Evolutionary conservation across 92 coral and sea anemone species (phyloP), one percentile per base, ranked within the genome.

Genomic region (Phenganax marumi): DNA sequence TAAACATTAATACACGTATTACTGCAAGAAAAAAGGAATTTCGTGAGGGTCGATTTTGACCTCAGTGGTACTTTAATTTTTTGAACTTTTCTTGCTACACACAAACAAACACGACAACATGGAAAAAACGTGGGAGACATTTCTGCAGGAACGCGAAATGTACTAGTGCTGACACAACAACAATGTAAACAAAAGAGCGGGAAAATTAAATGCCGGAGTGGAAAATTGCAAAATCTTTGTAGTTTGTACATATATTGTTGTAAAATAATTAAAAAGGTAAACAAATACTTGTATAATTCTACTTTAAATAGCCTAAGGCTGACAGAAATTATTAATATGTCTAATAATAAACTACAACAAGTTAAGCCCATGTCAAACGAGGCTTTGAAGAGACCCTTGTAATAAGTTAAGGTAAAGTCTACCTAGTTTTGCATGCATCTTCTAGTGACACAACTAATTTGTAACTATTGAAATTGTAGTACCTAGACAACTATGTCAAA

Each of bases 141-240:
- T n/a, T n/a, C n/a, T n/a, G n/a, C n/a, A n/a, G n/a, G n/a, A n/a
- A n/a, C n/a, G n/a, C n/a, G n/a, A n/a, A n/a, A n/a, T n/a, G n/a
- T n/a, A n/a, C n/a, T n/a, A n/a, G n/a, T n/a, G n/a, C n/a, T n/a
- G n/a, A n/a, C n/a, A n/a, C n/a, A n/a, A n/a, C n/a, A n/a, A n/a
- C n/a, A n/a, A n/a, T n/a, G n/a, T n/a, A n/a, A n/a, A n/a, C 5
- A 60, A 60, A 60, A 60, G 66, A 60, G 66, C 66, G 66, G 66
- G 66, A 60, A 60, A 60, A 60, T 60, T 60, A 60, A 57, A 57
- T 57, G 64, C 64, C 64, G 64, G 14, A 11, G 64, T 22, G 64
- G 18, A 57, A 57, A n/a, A n/a, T n/a, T n/a, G n/a, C n/a, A n/a
- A n/a, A n/a, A n/a, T n/a, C n/a, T n/a, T n/a, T n/a, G n/a, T n/a